A percentile compares a stretch with the other conserved stretches of the same genome.
These are phyloP conservation scores for Thymelicus acteon DNA, from an alignment of 2,888 invertebrate genomes.

Conservation along the genomic window DNA sequence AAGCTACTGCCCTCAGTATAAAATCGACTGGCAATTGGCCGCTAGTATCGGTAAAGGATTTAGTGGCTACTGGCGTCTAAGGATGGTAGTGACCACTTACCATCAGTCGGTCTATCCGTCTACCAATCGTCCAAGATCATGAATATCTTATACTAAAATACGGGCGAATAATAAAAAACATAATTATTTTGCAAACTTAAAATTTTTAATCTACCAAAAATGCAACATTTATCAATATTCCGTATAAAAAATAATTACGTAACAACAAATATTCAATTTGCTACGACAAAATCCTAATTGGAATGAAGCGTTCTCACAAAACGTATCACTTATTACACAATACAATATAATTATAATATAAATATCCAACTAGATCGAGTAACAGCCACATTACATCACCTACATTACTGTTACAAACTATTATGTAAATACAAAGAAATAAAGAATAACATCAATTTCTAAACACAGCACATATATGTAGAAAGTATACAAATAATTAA, in stretches of 20 bases:
- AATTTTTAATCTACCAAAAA: slow-evolving; percentile 75
- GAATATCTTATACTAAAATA: neutral
- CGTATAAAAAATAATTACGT: slow-evolving; percentile 79
- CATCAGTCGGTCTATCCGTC: no score
- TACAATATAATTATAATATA: slow-evolving; percentile 15
- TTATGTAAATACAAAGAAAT: neutral
- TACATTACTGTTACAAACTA: slow-evolving; percentile 5
- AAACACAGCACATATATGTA: neutral
- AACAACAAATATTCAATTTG: slow-evolving; percentile 71
- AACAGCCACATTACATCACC: slow-evolving; percentile 21
- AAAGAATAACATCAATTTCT: neutral
- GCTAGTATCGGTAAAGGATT: no score
- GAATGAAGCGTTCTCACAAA: slow-evolving; percentile 56
- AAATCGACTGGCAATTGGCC: no score
- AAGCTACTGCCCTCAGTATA: no score
- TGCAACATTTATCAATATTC: slow-evolving; percentile 79
- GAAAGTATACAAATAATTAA: neutral
- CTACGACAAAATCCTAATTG: slow-evolving; percentile 64
- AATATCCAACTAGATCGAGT: slow-evolving; percentile 29
- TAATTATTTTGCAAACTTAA: slow-evolving; percentile 71
- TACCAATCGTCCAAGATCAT: no score
- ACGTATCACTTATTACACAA: slow-evolving; percentile 32
- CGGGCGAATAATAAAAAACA: slow-evolving; percentile 24
- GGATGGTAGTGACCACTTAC: no score
- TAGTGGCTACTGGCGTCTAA: no score